Evolutionary conservation across 2,113 vertebrate species (phyloP).

Genomic region (Pogona vitticeps): DNA sequence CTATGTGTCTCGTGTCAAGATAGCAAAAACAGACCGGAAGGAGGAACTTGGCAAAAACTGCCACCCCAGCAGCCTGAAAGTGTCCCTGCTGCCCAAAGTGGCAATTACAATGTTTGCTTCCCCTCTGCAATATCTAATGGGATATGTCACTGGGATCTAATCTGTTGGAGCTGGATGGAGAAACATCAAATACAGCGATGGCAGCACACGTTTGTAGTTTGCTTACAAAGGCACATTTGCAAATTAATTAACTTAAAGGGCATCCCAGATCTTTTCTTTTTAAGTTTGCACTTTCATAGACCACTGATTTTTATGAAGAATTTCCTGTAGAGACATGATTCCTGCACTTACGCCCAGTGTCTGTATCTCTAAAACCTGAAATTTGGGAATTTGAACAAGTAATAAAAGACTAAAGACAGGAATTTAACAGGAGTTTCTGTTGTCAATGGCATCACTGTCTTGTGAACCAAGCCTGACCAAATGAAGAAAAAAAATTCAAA

Average conservation of each 20-base stretch:
- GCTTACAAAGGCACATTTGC: neutral
- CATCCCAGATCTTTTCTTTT: neutral
- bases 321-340: neutral
- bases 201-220: neutral
- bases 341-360: no score
- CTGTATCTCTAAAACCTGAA: no score
- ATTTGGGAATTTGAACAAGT: neutral
- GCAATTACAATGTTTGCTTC: neutral
- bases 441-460: neutral
- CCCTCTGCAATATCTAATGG: neutral
- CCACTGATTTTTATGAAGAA: neutral
- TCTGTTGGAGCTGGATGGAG: neutral
- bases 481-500: no score
- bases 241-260: neutral
- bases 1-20: no score
- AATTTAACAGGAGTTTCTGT: neutral
- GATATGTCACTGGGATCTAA: neutral
- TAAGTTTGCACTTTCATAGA: neutral
- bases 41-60: no score
- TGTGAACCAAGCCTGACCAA: neutral
- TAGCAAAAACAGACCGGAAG: no score
- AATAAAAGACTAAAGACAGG: neutral
- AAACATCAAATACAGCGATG: neutral
- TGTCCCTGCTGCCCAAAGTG: neutral
- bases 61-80: neutral